Evolutionary conservation across 1,140 invertebrate genomes (phyloP).

Genomic region (Drosophila navojoa): DNA sequence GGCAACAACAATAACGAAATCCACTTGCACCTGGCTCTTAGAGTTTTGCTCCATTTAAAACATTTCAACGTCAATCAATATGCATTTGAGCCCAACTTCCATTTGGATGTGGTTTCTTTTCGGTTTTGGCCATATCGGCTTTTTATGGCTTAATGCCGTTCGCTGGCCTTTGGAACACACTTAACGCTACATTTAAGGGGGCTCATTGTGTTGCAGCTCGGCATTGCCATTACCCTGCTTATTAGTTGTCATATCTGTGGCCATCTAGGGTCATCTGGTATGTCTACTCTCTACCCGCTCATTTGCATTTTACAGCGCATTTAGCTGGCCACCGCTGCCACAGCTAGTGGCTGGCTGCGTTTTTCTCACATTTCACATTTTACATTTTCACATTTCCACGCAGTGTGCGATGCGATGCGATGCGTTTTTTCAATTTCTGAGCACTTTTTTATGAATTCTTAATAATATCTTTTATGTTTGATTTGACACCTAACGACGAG

Average conservation of each 20-base stretch:
- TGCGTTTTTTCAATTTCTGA: constrained; percentile 38
- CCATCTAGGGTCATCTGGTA: constrained; percentile 37
- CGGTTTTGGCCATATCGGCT: constrained; percentile 63
- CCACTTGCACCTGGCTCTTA: constrained; percentile 69
- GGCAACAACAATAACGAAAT: constrained; percentile 35
- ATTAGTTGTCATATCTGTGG: constrained; percentile 54
- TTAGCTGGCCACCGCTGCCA: constrained; percentile 30
- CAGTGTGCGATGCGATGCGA: neutral
- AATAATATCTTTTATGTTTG: constrained; percentile 81
- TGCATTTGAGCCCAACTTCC: constrained; percentile 75
- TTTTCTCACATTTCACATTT: constrained; percentile 71
- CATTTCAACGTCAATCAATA: constrained; percentile 81
- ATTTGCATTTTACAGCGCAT: constrained; percentile 74
- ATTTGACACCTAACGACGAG: constrained; percentile 72
- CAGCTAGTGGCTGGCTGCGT: constrained; percentile 25
- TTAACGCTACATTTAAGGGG: constrained; percentile 72
- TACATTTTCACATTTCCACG: constrained; percentile 2
- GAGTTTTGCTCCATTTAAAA: constrained; percentile 73
- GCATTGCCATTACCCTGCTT: constrained; percentile 54
- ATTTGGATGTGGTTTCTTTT: constrained; percentile 40
- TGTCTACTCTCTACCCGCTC: constrained; percentile 33
- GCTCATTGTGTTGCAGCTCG: constrained; percentile 28
- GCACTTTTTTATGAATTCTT: constrained; percentile 70
- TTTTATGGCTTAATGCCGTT: constrained; percentile 81
- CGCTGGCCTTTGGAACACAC: constrained; percentile 74